Evolutionary conservation across 2,797 vertebrate genomes (phyloP), one percentile per base, ranked within the genome.

Genomic region (Rhynchotus rufescens): DNA sequence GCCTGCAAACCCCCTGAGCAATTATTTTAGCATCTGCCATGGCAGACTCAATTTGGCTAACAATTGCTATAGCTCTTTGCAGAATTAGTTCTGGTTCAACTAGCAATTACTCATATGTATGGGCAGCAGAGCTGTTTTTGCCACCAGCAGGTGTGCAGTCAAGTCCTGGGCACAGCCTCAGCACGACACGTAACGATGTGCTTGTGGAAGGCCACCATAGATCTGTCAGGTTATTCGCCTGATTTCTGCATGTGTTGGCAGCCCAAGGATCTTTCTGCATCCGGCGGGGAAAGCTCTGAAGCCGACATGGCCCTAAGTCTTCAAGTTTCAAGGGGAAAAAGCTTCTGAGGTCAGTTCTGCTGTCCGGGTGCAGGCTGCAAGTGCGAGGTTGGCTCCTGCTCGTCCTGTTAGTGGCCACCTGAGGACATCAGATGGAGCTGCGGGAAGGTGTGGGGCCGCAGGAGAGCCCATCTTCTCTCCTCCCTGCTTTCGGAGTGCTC

Each of bases 81-180:
- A 80, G 74, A 90, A 93, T 94, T 95, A 95, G 92, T 95, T 95
- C 91, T 96, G 84, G 86, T 93, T 95, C 88, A 95, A 56, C 77
- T 81, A 66, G 45, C 87, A 93, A 94, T 95, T 91, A 79, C 80
- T 93, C 80, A 77, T 82, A 84, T 49, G 26, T 74, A 77, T 86
- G 61, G 79, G 67, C 87, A 34, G 59, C 78, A 32, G 68, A 47
- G 84, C 71, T 52, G 57, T 52, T 94, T 90, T 38, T 14, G 4
- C 84, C 84, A 62, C 77, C 36, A 88, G 67, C 69, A 11, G 36
- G 16, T 69, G 34, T 85, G 72, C 32, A 65, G 45, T 74, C 38
- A 60, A 86, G 90, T 78, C 20, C 38, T 56, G 62, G 81, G 21
- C 51, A 67, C 42, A 52, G 56, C 83, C 76, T 72, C 3, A 3